Evolutionary conservation across 1,140 invertebrate genomes (phyloP).

Genomic region (Hyposmocoma kahamanoa): DNA sequence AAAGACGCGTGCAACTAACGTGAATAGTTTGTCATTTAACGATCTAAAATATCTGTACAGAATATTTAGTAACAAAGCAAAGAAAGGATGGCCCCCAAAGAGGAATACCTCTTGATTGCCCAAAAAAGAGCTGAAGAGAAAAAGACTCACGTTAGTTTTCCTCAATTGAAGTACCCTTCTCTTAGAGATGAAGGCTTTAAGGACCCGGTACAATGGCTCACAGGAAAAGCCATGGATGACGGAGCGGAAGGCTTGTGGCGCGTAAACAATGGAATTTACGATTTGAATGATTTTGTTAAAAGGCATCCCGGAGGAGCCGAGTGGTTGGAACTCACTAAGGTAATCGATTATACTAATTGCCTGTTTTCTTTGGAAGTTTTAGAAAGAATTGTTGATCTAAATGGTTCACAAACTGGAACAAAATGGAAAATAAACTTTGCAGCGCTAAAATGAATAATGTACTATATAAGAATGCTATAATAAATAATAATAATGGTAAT

Average conservation of each 20-base stretch:
- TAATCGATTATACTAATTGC: constrained; percentile 25
- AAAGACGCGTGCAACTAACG: too few species aligned
- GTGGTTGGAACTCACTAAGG: constrained; percentile 82
- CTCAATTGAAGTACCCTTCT: constrained; percentile 70
- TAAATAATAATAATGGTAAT: too few species aligned
- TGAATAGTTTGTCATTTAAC: too few species aligned
- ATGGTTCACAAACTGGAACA: too few species aligned
- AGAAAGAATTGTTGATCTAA: too few species aligned
- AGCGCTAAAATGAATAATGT: too few species aligned
- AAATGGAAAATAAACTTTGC: too few species aligned
- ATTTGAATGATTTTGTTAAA: constrained; percentile 79
- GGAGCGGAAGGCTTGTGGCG: constrained; percentile 86
- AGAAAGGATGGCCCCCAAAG: constrained; percentile 42
- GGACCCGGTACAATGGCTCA: constrained; percentile 75
- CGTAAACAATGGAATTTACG: constrained; percentile 83
- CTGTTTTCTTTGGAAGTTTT: too few species aligned
- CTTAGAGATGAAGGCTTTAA: constrained; percentile 62
- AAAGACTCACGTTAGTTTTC: constrained; percentile 66
- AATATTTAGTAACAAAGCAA: too few species aligned
- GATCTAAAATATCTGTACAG: too few species aligned
- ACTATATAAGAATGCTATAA: too few species aligned
- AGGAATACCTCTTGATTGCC: constrained; percentile 41
- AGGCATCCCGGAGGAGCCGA: constrained; percentile 87
- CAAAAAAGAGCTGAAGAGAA: constrained; percentile 42
- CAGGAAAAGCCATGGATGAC: constrained; percentile 79